Evolutionary conservation across 2,888 invertebrate species (phyloP).

Genomic region (Resseliella maxima): DNA sequence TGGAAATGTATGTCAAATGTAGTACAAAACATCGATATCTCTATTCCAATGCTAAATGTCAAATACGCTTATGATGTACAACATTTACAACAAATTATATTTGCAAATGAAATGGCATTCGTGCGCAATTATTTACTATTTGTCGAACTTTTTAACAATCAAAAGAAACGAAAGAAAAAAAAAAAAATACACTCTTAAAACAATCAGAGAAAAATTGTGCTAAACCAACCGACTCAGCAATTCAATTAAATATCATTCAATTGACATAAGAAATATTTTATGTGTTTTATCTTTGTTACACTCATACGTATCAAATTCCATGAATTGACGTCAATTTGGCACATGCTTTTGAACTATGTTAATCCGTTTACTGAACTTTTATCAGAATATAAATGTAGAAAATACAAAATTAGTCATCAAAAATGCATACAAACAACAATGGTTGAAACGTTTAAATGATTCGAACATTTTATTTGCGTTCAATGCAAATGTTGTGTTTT

Average conservation of each 20-base stretch:
- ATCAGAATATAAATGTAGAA: not conserved
- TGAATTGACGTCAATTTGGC: not conserved
- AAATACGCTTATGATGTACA: not conserved
- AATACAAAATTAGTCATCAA: not conserved
- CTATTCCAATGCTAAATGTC: slow-evolving; percentile 25
- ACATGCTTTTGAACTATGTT: not conserved
- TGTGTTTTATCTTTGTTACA: too few species aligned
- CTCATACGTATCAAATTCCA: too few species aligned
- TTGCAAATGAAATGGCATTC: not conserved
- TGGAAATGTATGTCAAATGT: slow-evolving; percentile 29
- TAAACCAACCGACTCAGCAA: not conserved
- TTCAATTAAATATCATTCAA: slow-evolving; percentile 13
- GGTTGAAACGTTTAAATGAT: not conserved
- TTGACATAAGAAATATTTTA: not conserved
- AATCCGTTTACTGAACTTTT: slow-evolving; percentile 1
- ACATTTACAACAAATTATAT: not conserved
- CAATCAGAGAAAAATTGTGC: slow-evolving; percentile 5
- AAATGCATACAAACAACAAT: not conserved
- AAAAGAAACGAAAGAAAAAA: too few species aligned
- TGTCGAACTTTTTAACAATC: not conserved
- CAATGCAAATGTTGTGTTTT: too few species aligned
- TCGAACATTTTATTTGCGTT: not conserved
- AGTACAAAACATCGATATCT: not conserved
- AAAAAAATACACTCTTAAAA: not conserved
- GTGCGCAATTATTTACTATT: not conserved